These are phyloP conservation scores for Macaca mulatta DNA, from an alignment of 2,113 vertebrate species.

Conservation along the genomic window DNA sequence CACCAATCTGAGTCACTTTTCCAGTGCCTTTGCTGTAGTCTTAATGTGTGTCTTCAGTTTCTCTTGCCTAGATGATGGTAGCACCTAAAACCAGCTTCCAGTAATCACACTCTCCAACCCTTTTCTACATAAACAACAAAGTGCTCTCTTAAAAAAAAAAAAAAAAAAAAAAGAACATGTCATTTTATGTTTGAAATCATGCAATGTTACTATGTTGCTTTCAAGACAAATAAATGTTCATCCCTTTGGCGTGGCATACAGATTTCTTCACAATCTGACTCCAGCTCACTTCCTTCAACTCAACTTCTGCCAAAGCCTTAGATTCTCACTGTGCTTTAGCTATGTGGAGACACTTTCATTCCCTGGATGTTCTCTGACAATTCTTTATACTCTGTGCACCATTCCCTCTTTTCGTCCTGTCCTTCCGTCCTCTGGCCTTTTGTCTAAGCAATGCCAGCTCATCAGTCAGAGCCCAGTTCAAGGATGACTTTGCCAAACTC, in stretches of 20 bases:
- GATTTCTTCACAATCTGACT: neutral
- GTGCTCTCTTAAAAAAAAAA: neutral
- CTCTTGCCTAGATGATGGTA: neutral
- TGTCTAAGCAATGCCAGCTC: neutral
- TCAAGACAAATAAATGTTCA: neutral
- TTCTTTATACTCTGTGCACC: neutral
- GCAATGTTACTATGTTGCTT: neutral
- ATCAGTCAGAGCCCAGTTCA: neutral
- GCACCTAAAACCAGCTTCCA: neutral
- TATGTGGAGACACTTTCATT: neutral
- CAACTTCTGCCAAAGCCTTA: neutral
- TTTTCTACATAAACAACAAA: neutral
- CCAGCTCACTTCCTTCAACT: neutral
- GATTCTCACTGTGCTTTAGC: neutral
- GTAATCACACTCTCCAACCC: neutral
- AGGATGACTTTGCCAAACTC: neutral
- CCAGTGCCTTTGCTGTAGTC: neutral
- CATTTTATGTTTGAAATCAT: neutral
- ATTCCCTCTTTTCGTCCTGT: neutral
- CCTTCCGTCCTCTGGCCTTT: neutral
- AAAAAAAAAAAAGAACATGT: neutral
- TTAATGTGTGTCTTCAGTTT: neutral
- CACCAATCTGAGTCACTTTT: neutral
- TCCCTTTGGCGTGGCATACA: neutral
- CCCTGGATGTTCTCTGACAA: neutral